A percentile compares a stretch with the other conserved stretches of the same genome.
Conservation (phyloP, 1,140 invertebrate genomes). For the Dreissena rostriformis region DNA sequence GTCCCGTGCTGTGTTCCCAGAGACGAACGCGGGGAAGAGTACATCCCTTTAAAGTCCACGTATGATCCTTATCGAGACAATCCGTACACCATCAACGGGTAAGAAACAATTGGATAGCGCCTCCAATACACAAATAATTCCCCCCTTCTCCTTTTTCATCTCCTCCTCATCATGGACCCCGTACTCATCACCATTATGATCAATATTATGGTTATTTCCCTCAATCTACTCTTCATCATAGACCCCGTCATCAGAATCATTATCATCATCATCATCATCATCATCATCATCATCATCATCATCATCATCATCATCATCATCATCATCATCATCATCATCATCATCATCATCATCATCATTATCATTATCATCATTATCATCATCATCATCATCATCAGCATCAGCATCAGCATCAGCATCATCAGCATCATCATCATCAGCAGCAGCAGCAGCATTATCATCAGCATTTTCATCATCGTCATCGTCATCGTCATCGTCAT, state of each 20-base stretch:
- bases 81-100: too few species aligned
- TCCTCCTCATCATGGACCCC: background rate
- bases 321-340: constrained; percentile 28
- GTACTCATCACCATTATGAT: background rate
- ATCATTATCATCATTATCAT: constrained; percentile 23
- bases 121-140: too few species aligned
- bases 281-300: constrained; percentile 28
- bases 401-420: constrained; percentile 21
- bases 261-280: constrained; percentile 27
- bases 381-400: constrained; percentile 17
- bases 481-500: background rate
- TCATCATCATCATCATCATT: constrained; percentile 14
- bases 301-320: constrained; percentile 28
- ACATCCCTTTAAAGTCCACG: background rate
- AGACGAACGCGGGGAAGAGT: background rate
- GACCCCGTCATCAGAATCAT: background rate
- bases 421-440: constrained; percentile 25
- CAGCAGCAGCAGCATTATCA: constrained; percentile 3
- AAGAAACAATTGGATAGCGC: too few species aligned
- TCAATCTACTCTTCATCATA: background rate
- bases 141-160: too few species aligned
- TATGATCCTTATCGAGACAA: background rate
- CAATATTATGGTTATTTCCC: constrained; percentile 11
- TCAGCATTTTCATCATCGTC: background rate
- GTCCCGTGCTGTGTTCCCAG: background rate